Percentiles rank a stretch among this genome's conserved stretches.
phyloP scores from a whole-genome alignment of 2,797 vertebrate genomes.

The Pangasius djambal region DNA sequence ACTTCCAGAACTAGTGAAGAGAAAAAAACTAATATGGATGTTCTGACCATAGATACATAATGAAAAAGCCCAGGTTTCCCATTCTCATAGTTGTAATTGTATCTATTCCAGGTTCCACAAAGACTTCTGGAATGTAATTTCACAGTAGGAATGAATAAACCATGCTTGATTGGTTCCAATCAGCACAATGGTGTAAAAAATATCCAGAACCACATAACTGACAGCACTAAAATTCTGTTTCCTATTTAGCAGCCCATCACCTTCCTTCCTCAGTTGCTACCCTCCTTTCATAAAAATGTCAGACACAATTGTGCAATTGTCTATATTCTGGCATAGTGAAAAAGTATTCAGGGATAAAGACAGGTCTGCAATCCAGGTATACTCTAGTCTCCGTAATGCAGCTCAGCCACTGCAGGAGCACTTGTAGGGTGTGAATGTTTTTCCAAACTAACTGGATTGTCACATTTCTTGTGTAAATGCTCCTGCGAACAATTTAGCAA shows the following conservation, averaged over 20 bases:
- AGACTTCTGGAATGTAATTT: conserved; percentile 27
- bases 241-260: background rate
- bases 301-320: background rate
- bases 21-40: conserved; percentile 4
- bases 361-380: background rate
- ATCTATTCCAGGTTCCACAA: conserved; percentile 19
- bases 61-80: conserved; percentile 22
- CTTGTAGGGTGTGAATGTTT: background rate
- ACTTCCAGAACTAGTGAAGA: background rate
- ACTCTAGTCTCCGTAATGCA: background rate
- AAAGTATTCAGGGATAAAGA: background rate
- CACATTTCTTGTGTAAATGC: background rate
- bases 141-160: conserved; percentile 18
- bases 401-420: background rate
- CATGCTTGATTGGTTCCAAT: conserved; percentile 31
- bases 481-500: background rate
- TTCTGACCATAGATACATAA: background rate
- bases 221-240: conserved; percentile 14
- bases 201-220: conserved; percentile 1
- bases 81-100: conserved; percentile 30
- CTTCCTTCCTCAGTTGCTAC: background rate
- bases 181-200: conserved; percentile 19
- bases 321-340: background rate
- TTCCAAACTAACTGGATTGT: background rate
- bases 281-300: background rate